Evolutionary conservation across 2,113 vertebrate genomes (phyloP).

Genomic region (Caranx melampygus): DNA sequence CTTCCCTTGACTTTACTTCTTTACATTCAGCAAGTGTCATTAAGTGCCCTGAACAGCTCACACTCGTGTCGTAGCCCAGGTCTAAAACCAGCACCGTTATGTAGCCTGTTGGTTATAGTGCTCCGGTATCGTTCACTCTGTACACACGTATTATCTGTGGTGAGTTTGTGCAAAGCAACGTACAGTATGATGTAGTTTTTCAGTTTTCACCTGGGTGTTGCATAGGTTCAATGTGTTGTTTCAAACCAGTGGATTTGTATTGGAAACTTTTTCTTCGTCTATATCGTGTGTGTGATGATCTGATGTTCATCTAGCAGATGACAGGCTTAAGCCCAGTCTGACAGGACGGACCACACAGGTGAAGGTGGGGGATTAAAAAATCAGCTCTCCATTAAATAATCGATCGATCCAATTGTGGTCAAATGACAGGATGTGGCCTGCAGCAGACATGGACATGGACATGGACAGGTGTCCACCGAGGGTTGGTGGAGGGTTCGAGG

Average conservation of each 20-base stretch:
- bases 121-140: conserved; percentile 1
- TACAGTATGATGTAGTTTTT: not conserved
- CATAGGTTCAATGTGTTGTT: conserved; percentile 18
- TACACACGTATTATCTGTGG: conserved; percentile 11
- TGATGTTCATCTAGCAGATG: conserved; percentile 1
- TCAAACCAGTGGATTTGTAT: conserved; percentile 12
- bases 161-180: conserved; percentile 1
- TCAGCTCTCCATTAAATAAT: too few species aligned
- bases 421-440: too few species aligned
- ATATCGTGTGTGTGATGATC: not conserved
- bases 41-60: conserved; percentile 52
- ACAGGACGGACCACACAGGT: not conserved
- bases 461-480: too few species aligned
- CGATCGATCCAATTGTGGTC: too few species aligned
- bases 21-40: conserved; percentile 48
- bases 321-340: not conserved
- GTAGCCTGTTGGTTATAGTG: conserved; percentile 42
- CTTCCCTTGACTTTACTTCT: conserved; percentile 27
- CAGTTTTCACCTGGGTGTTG: conserved; percentile 25
- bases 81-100: conserved; percentile 58
- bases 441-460: too few species aligned
- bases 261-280: not conserved
- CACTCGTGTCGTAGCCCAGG: conserved; percentile 22
- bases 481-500: too few species aligned
- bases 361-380: not conserved